These are phyloP conservation scores for Gnathonemus longibarbis DNA, from an alignment of 2,113 vertebrate genomes.

Conservation along the genomic window DNA sequence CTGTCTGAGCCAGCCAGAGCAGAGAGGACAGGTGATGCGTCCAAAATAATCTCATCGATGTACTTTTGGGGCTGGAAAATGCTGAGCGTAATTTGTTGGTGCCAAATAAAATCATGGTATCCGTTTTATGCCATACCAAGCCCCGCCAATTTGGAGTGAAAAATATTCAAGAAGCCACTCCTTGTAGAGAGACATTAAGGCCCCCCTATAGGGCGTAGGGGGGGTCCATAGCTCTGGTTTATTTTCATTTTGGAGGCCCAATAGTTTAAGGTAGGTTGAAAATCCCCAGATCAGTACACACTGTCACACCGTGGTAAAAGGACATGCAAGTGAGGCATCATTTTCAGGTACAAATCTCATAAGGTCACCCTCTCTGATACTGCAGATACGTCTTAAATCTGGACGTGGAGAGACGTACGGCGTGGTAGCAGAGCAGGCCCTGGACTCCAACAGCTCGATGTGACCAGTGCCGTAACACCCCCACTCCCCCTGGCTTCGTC, in stretches of 20 bases:
- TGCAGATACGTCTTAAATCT: not conserved
- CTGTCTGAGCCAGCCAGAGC: not conserved
- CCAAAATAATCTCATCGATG: not conserved
- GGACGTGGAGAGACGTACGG: slow-evolving; percentile 59
- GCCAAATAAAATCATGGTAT: not conserved
- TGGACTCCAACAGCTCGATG: slow-evolving; percentile 46
- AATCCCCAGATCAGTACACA: not conserved
- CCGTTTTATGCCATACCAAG: not conserved
- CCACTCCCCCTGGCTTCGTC: slow-evolving; percentile 35
- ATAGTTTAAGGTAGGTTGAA: not conserved
- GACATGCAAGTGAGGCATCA: not conserved
- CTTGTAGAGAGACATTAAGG: not conserved
- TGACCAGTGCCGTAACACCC: slow-evolving; percentile 27
- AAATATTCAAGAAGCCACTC: not conserved
- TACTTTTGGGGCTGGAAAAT: not conserved
- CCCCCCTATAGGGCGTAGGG: not conserved
- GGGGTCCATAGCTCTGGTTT: not conserved
- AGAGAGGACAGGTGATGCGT: not conserved
- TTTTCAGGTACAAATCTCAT: not conserved
- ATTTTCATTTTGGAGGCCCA: not conserved
- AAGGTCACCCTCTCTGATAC: not conserved
- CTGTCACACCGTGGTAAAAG: not conserved
- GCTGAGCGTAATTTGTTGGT: not conserved
- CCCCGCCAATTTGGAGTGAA: not conserved
- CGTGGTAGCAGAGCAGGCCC: slow-evolving; percentile 67